A percentile compares a stretch with the other conserved stretches of the same genome.
phyloP scores from a whole-genome alignment of 1,140 invertebrate genomes.

The Scaptomyza hsui region DNA sequence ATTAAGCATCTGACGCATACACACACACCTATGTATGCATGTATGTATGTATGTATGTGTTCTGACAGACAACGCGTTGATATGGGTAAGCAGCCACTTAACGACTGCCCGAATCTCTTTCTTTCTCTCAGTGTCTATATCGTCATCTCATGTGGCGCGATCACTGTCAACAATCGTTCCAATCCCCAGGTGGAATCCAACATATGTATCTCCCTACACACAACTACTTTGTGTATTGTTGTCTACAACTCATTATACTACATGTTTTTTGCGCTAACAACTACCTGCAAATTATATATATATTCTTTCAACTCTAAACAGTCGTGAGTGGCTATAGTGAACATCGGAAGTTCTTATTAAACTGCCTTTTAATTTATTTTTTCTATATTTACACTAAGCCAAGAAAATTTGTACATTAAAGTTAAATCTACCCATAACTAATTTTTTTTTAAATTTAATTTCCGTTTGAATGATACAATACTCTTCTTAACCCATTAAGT shows the following conservation, averaged over 20 bases:
- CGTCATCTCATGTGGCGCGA: slow-evolving; percentile 66
- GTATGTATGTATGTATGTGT: slow-evolving; percentile 9
- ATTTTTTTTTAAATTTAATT: too few species aligned
- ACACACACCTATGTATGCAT: slow-evolving; percentile 71
- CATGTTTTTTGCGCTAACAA: slow-evolving; percentile 2
- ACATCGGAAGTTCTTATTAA: too few species aligned
- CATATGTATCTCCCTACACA: slow-evolving; percentile 18
- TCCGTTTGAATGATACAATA: too few species aligned
- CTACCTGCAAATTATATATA: background rate
- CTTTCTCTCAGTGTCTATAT: slow-evolving; percentile 27
- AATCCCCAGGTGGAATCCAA: slow-evolving; percentile 55
- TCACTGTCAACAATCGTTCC: slow-evolving; percentile 64
- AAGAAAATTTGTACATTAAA: too few species aligned
- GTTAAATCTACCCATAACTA: too few species aligned
- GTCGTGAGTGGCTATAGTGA: background rate
- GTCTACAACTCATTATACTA: slow-evolving; percentile 29
- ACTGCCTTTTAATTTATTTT: too few species aligned
- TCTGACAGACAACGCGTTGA: slow-evolving; percentile 77
- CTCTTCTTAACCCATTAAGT: too few species aligned
- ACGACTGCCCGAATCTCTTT: slow-evolving; percentile 46
- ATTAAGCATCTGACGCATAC: slow-evolving; percentile 82
- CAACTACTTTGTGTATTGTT: too few species aligned
- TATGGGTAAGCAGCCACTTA: slow-evolving; percentile 80
- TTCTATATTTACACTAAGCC: too few species aligned
- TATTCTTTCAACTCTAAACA: too few species aligned